Evolutionary conservation across 2,113 vertebrate genomes (phyloP).

Genomic region (Ailuropoda melanoleuca): DNA sequence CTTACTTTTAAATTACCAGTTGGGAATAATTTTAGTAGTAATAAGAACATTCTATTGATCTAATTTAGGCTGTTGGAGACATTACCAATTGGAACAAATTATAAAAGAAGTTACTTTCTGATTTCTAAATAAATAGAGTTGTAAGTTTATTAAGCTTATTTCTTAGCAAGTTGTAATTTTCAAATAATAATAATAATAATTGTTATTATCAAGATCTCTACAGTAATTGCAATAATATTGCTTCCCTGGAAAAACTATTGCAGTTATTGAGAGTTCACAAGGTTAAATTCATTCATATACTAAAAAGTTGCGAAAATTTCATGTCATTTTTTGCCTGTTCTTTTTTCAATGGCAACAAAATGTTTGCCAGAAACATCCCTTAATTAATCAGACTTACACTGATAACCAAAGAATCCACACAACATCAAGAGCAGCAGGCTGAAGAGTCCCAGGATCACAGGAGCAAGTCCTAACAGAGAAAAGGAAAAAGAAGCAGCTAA

Average conservation of each 20-base stretch:
- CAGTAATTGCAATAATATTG: background rate
- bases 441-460: slow-evolving; percentile 14
- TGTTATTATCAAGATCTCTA: background rate
- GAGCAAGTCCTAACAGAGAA: background rate
- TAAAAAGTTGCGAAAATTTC: background rate
- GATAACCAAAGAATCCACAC: slow-evolving; percentile 46
- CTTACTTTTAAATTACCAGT: background rate
- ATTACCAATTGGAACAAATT: background rate
- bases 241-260: background rate
- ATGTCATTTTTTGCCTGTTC: background rate
- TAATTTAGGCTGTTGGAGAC: background rate
- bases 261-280: background rate
- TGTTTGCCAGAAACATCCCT: background rate
- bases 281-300: background rate
- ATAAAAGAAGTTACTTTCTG: background rate
- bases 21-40: background rate
- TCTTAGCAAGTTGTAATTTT: background rate
- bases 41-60: background rate
- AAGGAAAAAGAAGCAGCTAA: background rate
- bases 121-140: background rate
- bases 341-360: background rate
- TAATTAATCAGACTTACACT: slow-evolving; percentile 49
- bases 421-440: slow-evolving; percentile 41
- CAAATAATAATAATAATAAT: background rate
- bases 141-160: background rate